Conservation (phyloP, 2,888 invertebrate species). For the Yponomeuta malinellus region DNA sequence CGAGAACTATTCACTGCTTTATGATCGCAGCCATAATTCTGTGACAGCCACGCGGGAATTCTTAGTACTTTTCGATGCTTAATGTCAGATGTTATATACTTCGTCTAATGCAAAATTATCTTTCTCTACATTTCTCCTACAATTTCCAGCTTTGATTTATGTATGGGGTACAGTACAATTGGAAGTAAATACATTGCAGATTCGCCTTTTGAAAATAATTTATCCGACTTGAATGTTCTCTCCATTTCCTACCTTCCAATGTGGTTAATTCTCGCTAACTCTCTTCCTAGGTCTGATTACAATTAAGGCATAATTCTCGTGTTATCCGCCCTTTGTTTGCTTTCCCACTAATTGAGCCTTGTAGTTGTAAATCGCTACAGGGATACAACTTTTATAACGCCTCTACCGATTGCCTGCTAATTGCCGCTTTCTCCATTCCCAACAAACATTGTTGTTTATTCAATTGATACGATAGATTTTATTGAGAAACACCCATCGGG, state of each 20-base stretch:
- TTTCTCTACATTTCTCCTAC: neutral
- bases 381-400: constrained; percentile 67
- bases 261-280: neutral
- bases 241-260: neutral
- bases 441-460: constrained; percentile 41
- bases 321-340: constrained; percentile 44
- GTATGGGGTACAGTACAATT: too few species aligned
- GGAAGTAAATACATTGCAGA: too few species aligned
- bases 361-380: constrained; percentile 61
- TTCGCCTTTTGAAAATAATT: too few species aligned
- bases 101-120: constrained; percentile 8
- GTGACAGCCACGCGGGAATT: constrained; percentile 25
- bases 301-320: constrained; percentile 7
- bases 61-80: constrained; percentile 29
- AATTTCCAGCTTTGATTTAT: neutral
- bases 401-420: constrained; percentile 56
- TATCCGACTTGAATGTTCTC: too few species aligned
- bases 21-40: constrained; percentile 38
- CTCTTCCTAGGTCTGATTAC: constrained; percentile 9
- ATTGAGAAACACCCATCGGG: constrained; percentile 30
- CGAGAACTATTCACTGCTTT: constrained; percentile 39
- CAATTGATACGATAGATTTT: constrained; percentile 42
- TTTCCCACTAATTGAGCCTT: constrained; percentile 70
- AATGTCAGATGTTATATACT: constrained; percentile 30
- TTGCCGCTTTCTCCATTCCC: constrained; percentile 64